Conservation (phyloP, 1,140 invertebrate species). For the Calycopis cecrops region DNA sequence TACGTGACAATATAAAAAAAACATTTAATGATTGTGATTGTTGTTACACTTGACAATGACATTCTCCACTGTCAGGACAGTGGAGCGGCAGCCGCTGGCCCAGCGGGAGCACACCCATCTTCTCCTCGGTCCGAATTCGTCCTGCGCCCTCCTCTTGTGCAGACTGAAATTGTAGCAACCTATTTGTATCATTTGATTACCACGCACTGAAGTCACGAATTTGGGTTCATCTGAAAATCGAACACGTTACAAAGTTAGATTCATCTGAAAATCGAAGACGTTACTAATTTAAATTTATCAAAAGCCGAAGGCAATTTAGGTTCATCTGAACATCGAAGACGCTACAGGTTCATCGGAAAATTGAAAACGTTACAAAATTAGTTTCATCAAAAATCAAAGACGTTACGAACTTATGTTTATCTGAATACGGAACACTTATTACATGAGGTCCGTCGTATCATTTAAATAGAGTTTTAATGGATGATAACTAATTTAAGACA, state of each 20-base stretch:
- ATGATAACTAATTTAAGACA: no score
- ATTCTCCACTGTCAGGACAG: not conserved
- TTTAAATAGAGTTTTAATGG: no score
- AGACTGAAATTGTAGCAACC: slow-evolving; percentile 22
- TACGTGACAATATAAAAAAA: not conserved
- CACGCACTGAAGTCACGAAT: slow-evolving; percentile 29
- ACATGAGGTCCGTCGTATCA: no score
- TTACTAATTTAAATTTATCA: no score
- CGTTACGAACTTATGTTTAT: no score
- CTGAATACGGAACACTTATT: no score
- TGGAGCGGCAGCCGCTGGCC: slow-evolving; percentile 26
- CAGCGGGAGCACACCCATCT: slow-evolving; percentile 34
- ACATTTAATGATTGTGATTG: slow-evolving; percentile 22
- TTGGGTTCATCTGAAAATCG: slow-evolving; percentile 23
- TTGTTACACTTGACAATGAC: slow-evolving; percentile 22
- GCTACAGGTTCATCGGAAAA: no score
- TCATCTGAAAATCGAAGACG: no score
- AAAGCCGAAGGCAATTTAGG: no score
- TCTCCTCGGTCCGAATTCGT: slow-evolving; percentile 15
- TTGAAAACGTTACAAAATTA: no score
- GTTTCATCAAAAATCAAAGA: no score
- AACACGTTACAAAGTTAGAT: not conserved
- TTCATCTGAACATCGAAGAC: no score
- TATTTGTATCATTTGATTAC: slow-evolving; percentile 34
- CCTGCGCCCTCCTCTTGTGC: slow-evolving; percentile 17